Evolutionary conservation across 1,140 invertebrate species (phyloP), one percentile per base, ranked within the genome.

Genomic region (Aphaenogaster floridana): DNA sequence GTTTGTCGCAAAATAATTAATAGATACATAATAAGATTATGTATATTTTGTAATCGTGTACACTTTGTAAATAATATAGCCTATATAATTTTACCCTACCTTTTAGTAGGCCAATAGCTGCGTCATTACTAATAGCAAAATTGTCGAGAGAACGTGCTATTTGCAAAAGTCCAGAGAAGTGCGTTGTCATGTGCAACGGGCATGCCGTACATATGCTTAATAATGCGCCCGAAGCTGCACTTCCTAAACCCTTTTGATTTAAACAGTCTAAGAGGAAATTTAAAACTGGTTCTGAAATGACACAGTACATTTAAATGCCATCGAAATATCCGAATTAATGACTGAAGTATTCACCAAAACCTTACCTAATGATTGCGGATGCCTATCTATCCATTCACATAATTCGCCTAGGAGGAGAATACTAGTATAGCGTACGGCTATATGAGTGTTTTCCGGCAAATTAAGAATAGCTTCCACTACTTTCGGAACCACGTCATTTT

Each of bases 311-410:
- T 66, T 68, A 0, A 69, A 21, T 45, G 3, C 3, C 39, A 50
- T 34, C 54, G 45, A 52, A 59, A 50, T 36, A 54, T 17, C 2
- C 3, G 15, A 69, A 57, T 34, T 61, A 2, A 34, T 34, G 13
- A 34, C 13, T 3, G 54, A 39, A 21, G 13, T 1, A 8, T 71
- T 57, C 57, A 8, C 8, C 6, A 2, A 57, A 89, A 21, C 45
- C 83, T 94, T 95, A 97, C 97, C 96, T 91, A 99, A 94, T 42
- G 97, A 97, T 84, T 97, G 96, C 0, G 98, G 96, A 96, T 99
- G 98, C 94, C 97, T 97, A 92, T 99, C 98, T 59, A 99, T 97
- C 99, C 99, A 99, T 93, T 99, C 98, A 91, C 98, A 97, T 28
- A 99, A 96, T 95, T 99, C 98, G 6, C 99, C 99, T 48, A 99